phyloP scores from a whole-genome alignment of 1,140 invertebrate species.

The Anthonomus grandis region DNA sequence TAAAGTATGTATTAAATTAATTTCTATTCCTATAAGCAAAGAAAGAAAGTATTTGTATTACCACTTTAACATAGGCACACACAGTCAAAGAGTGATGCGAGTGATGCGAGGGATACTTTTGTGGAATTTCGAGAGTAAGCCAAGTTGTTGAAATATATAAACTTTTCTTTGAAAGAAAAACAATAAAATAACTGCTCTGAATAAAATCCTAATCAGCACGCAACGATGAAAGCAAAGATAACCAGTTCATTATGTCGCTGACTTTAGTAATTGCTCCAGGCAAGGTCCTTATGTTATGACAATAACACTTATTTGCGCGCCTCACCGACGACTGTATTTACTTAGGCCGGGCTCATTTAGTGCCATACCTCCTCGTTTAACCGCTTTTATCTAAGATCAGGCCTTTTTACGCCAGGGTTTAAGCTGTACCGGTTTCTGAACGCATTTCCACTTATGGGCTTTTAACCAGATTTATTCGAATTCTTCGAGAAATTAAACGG shows the following conservation, averaged over 20 bases:
- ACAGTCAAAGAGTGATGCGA: too few relatives aligned
- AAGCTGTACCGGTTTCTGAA: slow-evolving; percentile 22
- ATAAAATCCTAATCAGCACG: not conserved
- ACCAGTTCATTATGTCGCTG: slow-evolving; percentile 14
- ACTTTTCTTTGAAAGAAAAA: too few relatives aligned
- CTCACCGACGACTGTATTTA: slow-evolving; percentile 23
- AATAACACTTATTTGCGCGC: slow-evolving; percentile 20
- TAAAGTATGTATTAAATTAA: too few relatives aligned
- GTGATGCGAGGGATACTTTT: too few relatives aligned
- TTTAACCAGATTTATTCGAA: slow-evolving; percentile 24
- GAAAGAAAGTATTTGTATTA: too few relatives aligned
- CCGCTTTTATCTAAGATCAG: slow-evolving; percentile 25
- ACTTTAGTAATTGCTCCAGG: slow-evolving; percentile 3
- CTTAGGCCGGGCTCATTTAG: slow-evolving; percentile 22
- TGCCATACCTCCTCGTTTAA: slow-evolving; percentile 22
- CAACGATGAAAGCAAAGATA: slow-evolving; percentile 4
- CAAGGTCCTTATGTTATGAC: slow-evolving; percentile 9
- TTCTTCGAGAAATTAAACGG: slow-evolving; percentile 21
- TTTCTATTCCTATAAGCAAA: too few relatives aligned
- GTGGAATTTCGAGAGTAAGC: too few relatives aligned
- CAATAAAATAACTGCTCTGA: too few relatives aligned
- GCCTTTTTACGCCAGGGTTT: slow-evolving; percentile 18
- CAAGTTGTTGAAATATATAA: too few relatives aligned
- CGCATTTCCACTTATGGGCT: slow-evolving; percentile 16
- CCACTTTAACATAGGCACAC: too few relatives aligned